Conservation (phyloP, 2,888 invertebrate genomes). For the Siphonodentalium dalli region DNA sequence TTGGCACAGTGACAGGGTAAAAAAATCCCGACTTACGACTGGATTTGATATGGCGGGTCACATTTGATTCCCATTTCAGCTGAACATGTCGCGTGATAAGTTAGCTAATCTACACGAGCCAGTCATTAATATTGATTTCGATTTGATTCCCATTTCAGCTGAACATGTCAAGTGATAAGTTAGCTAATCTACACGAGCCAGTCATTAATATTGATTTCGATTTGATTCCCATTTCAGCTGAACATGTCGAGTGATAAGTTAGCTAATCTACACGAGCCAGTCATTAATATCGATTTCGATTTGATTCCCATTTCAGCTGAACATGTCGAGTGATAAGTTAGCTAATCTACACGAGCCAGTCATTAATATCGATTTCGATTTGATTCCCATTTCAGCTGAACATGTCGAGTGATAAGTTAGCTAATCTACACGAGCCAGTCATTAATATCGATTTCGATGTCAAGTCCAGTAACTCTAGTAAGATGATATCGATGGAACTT, state of each 20-base stretch:
- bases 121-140: conserved; percentile 16
- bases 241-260: conserved; percentile 60
- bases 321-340: conserved; percentile 59
- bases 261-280: conserved; percentile 49
- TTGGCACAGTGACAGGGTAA: too few species aligned
- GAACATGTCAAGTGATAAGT: conserved; percentile 59
- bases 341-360: conserved; percentile 52
- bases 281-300: conserved; percentile 15
- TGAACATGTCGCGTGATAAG: conserved; percentile 60
- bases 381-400: conserved; percentile 41
- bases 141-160: conserved; percentile 36
- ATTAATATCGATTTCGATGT: conserved; percentile 49
- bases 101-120: conserved; percentile 53
- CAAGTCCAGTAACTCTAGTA: conserved; percentile 29
- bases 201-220: conserved; percentile 50
- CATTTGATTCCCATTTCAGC: conserved; percentile 31
- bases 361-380: not conserved
- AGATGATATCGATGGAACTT: conserved; percentile 51
- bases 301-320: conserved; percentile 38
- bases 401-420: conserved; percentile 59
- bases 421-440: conserved; percentile 51
- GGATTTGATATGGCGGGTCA: too few species aligned
- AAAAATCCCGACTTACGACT: too few species aligned
- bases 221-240: conserved; percentile 37
- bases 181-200: conserved; percentile 52